Base-by-base conservation (phyloP, 1,140 invertebrate species). In the Metopolophium dirhodum region DNA sequence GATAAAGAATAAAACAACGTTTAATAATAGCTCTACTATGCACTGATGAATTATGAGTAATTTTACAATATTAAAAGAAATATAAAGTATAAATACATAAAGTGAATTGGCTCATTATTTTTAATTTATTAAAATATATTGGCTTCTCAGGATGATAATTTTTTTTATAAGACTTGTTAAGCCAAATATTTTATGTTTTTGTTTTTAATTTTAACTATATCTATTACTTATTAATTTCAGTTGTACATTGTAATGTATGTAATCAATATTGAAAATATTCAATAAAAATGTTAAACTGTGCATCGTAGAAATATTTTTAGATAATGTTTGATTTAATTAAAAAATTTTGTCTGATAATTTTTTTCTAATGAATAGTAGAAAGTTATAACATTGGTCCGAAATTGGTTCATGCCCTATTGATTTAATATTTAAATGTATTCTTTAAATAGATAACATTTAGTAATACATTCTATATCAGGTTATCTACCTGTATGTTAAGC, bases 91-190 rank as follows among this genome's bases (percentile, higher is more conserved):
- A 54, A 49, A 35, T 51, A 89, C 41, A 54, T 57, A 14, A 57
- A 45, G 35, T 30, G 9, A 68, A 68, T 90, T 61, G 11, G 11
- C 35, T 57, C 41, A 68, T 61, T 90, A 68, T 61, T 47, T 61
- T 90, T 68, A 68, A 45, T 41, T 45, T 90, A n/a, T 61, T 26
- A 22, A 90, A 90, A 45, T 61, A 68, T 90, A 41, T 93, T 85
- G 91, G 91, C 91, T 93, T 93, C 51, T 85, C 91, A 93, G 91
- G 91, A 93, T 93, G 35, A 93, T 85, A 68, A 22, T 82, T 85
- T 93, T 91, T 92, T 93, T 57, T 51, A 37, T 41, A 51, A 86
- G 91, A 93, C 91, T 93, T 93, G 91, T 93, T 54, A 93, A 93
- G 91, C 91, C 91, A 85, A 86, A 30, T 93, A 86, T 85, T 93